These are phyloP conservation scores for Drosophila picticornis DNA, from an alignment of 2,888 invertebrate genomes.

Conservation along the genomic window DNA sequence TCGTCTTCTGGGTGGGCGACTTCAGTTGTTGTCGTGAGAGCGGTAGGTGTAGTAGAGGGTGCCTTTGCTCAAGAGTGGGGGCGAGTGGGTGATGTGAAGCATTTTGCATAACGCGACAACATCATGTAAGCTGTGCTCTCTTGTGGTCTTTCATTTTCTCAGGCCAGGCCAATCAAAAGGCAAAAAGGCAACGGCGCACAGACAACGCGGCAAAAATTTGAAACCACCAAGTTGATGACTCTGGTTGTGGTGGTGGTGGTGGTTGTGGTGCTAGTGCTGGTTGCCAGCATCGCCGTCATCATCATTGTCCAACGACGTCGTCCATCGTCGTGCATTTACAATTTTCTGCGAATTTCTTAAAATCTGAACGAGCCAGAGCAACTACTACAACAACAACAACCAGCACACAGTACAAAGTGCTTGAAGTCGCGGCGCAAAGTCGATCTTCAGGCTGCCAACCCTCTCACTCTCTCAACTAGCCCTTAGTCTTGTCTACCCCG, in stretches of 20 bases:
- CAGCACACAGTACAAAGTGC: slow-evolving; percentile 32
- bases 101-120: slow-evolving; percentile 78
- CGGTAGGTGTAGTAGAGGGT: slow-evolving; percentile 7
- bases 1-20: slow-evolving; percentile 72
- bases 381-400: slow-evolving; percentile 13
- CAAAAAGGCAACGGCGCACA: slow-evolving; percentile 13
- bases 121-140: slow-evolving; percentile 59
- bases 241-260: slow-evolving; percentile 14
- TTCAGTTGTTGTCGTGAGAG: slow-evolving; percentile 27
- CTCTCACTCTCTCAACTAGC: slow-evolving; percentile 10
- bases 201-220: slow-evolving; percentile 41
- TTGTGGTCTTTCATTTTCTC: slow-evolving; percentile 50
- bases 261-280: slow-evolving; percentile 6
- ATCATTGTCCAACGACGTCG: slow-evolving; percentile 36
- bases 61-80: not conserved
- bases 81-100: slow-evolving; percentile 21
- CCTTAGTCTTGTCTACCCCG: slow-evolving; percentile 27
- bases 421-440: slow-evolving; percentile 19
- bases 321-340: slow-evolving; percentile 75
- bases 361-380: slow-evolving; percentile 67
- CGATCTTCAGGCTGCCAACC: slow-evolving; percentile 20
- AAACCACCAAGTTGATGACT: slow-evolving; percentile 42
- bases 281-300: slow-evolving; percentile 56
- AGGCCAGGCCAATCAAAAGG: slow-evolving; percentile 53
- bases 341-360: slow-evolving; percentile 79